Percentiles rank a stretch among this genome's conserved stretches.
Evolutionary conservation across 2,888 invertebrate species (phyloP).

Genomic region (Melinopterus prodromus): DNA sequence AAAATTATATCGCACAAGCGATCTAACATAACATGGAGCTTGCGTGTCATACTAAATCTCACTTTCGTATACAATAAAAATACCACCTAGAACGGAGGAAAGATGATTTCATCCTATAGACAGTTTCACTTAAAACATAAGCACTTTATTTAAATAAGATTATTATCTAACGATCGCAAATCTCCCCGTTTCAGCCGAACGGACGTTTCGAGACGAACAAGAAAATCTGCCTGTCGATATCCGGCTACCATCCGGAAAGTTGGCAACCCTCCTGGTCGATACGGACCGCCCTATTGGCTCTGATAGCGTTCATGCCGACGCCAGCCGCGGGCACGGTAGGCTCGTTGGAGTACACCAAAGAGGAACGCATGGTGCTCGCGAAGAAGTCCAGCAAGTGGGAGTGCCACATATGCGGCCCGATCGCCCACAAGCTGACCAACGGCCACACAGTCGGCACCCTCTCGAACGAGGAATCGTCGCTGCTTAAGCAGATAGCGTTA

Average conservation of each 20-base stretch:
- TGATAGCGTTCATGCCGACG: conserved; percentile 95
- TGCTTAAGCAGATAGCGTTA: conserved; percentile 64
- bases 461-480: conserved; percentile 64
- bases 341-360: conserved; percentile 86
- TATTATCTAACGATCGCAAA: not conserved
- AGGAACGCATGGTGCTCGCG: conserved; percentile 82
- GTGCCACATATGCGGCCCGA: conserved; percentile 70
- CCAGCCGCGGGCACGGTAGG: conserved; percentile 91
- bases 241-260: conserved; percentile 96
- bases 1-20: too few relatives aligned
- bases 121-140: too few relatives aligned
- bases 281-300: conserved; percentile 87
- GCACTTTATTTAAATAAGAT: too few relatives aligned
- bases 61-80: too few relatives aligned
- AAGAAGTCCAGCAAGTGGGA: conserved; percentile 73
- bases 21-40: too few relatives aligned
- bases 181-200: conserved; percentile 73
- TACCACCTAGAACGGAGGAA: too few relatives aligned
- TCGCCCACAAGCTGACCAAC: conserved; percentile 61
- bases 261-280: conserved; percentile 99
- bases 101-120: too few relatives aligned
- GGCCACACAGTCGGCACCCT: conserved; percentile 47
- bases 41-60: too few relatives aligned
- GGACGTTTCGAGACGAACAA: conserved; percentile 93
- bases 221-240: conserved; percentile 95